phyloP scores from a whole-genome alignment of 2,797 vertebrate genomes.

The Discoglossus pictus region DNA sequence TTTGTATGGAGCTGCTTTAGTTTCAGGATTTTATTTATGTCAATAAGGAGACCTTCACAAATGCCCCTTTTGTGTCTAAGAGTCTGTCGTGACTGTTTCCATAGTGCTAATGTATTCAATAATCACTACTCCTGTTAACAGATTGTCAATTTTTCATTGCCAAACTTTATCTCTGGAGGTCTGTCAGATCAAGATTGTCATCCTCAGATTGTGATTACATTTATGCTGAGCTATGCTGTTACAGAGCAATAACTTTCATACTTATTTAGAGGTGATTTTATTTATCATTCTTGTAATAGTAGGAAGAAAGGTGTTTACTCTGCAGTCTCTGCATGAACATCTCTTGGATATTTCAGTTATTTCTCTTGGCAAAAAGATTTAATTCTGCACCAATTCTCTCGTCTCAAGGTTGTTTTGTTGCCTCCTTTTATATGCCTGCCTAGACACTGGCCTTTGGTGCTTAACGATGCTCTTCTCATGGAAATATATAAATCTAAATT shows the following conservation, averaged over 20 bases:
- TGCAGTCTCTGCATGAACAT: neutral
- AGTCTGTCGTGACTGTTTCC: neutral
- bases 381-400: no score
- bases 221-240: conserved; percentile 45
- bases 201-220: conserved; percentile 48
- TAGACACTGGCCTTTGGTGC: no score
- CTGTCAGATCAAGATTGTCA: conserved; percentile 48
- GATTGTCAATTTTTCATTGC: conserved; percentile 53
- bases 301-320: neutral
- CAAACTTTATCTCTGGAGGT: conserved; percentile 55
- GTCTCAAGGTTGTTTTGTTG: no score
- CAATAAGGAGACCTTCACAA: neutral
- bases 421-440: no score
- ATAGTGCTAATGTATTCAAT: conserved; percentile 51
- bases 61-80: neutral
- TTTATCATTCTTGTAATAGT: neutral
- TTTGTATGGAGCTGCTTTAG: neutral
- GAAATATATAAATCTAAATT: no score
- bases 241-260: conserved; percentile 41
- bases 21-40: neutral
- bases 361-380: no score
- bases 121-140: conserved; percentile 51
- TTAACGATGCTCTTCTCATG: no score
- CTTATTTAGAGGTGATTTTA: conserved; percentile 9
- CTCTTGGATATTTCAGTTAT: neutral